A percentile compares a stretch with the other conserved stretches of the same genome.
Conservation (phyloP, 1,140 invertebrate species). For the Pantala flavescens region DNA sequence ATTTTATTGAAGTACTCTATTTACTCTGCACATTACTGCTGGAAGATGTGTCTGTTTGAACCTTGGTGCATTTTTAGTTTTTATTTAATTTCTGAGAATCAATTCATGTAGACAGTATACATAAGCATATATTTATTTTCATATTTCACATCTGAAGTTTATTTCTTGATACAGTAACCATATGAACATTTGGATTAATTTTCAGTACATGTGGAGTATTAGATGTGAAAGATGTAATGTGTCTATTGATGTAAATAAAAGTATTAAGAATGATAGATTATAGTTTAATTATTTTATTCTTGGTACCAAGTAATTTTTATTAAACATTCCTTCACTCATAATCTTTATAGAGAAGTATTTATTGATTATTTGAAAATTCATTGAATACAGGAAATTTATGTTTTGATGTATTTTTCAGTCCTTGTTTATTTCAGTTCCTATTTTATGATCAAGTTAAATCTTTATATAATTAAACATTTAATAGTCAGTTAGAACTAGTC, state of each 20-base stretch:
- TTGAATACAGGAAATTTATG: too few species aligned
- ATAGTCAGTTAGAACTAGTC: too few species aligned
- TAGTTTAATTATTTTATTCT: too few species aligned
- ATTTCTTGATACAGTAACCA: constrained; percentile 6
- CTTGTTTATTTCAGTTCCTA: too few species aligned
- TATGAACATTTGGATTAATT: constrained; percentile 5
- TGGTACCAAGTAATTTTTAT: too few species aligned
- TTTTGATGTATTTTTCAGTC: too few species aligned
- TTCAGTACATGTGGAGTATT: constrained; percentile 9
- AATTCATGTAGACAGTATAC: background rate
- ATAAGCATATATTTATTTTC: constrained; percentile 8
- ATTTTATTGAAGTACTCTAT: constrained; percentile 10
- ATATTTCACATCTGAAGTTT: constrained; percentile 10
- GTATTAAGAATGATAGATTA: background rate
- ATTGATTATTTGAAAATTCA: too few species aligned
- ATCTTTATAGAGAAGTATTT: too few species aligned
- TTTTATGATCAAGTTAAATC: too few species aligned
- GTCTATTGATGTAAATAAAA: constrained; percentile 10
- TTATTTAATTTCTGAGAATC: constrained; percentile 1
- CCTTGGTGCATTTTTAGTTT: background rate
- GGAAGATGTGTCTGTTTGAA: constrained; percentile 2
- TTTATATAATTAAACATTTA: too few species aligned
- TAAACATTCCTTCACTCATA: too few species aligned
- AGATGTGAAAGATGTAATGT: constrained; percentile 10
- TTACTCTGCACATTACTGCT: constrained; percentile 5